Percentiles rank a stretch among this genome's conserved stretches.
Conservation (phyloP, 1,140 invertebrate genomes). For the Helicoverpa zea region DNA sequence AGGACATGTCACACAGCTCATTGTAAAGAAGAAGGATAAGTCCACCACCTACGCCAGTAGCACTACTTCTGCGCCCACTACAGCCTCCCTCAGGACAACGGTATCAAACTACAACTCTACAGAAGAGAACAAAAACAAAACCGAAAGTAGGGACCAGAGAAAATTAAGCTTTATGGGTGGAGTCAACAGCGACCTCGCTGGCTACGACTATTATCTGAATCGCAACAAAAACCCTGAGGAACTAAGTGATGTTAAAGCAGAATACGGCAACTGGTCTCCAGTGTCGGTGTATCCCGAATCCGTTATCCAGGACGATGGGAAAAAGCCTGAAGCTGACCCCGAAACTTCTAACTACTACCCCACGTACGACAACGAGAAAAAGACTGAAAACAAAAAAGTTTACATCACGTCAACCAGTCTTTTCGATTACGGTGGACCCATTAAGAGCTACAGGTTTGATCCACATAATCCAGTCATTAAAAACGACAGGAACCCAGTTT, state of each 20-base stretch:
- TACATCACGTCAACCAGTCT: constrained; percentile 85
- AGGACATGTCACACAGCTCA: constrained; percentile 91
- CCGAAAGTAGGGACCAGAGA: constrained; percentile 79
- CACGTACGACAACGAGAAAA: constrained; percentile 82
- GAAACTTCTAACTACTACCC: constrained; percentile 81
- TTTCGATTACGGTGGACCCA: constrained; percentile 76
- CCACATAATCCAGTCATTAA: constrained; percentile 83
- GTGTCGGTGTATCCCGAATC: constrained; percentile 84
- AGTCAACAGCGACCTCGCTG: constrained; percentile 78
- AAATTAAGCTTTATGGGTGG: constrained; percentile 75
- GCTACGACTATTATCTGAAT: constrained; percentile 83
- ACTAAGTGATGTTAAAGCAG: constrained; percentile 81
- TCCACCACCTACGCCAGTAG: constrained; percentile 69
- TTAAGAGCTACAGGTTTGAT: constrained; percentile 81
- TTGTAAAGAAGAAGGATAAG: constrained; percentile 91
- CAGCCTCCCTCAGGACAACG: constrained; percentile 69
- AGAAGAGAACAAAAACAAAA: constrained; percentile 75
- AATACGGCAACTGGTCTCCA: constrained; percentile 86
- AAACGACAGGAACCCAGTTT: constrained; percentile 85
- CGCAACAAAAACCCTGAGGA: constrained; percentile 80
- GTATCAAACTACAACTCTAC: constrained; percentile 63
- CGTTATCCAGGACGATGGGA: constrained; percentile 80
- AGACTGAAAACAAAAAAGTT: constrained; percentile 81
- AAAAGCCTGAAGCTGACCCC: constrained; percentile 72
- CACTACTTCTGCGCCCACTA: constrained; percentile 73